A percentile compares a stretch with the other conserved stretches of the same genome.
Conservation (phyloP, 2,113 vertebrate genomes). For the Scomber japonicus region DNA sequence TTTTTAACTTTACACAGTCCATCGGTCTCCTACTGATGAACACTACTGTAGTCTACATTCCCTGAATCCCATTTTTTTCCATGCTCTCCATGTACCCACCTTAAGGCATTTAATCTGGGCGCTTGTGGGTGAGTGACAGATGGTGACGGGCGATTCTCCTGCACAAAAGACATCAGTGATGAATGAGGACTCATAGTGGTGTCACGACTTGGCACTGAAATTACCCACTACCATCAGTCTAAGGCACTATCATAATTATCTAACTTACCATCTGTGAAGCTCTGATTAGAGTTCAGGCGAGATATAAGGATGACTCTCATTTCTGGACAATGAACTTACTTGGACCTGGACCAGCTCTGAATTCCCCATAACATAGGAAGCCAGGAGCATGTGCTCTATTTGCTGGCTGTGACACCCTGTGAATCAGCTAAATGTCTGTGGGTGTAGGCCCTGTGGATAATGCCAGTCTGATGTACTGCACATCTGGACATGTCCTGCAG, state of each 20-base stretch:
- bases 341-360: conserved; percentile 24
- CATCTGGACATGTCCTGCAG: conserved; percentile 59
- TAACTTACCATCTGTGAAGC: conserved; percentile 27
- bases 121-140: conserved; percentile 48
- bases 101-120: neutral
- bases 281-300: conserved; percentile 4
- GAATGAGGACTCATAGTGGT: conserved; percentile 45
- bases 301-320: neutral
- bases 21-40: neutral
- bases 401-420: conserved; percentile 33
- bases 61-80: neutral
- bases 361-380: conserved; percentile 6
- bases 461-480: conserved; percentile 15
- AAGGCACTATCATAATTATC: conserved; percentile 25
- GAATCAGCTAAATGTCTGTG: conserved; percentile 42
- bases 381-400: conserved; percentile 5
- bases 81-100: neutral
- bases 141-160: conserved; percentile 47
- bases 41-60: neutral
- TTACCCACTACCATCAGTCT: conserved; percentile 33
- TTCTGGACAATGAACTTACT: conserved; percentile 10
- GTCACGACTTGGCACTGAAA: conserved; percentile 37
- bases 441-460: conserved; percentile 39
- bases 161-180: conserved; percentile 39
- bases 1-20: neutral